Evolutionary conservation across 2,797 vertebrate genomes (phyloP), one percentile per base, ranked within the genome.

Genomic region (Acanthurus tractus): DNA sequence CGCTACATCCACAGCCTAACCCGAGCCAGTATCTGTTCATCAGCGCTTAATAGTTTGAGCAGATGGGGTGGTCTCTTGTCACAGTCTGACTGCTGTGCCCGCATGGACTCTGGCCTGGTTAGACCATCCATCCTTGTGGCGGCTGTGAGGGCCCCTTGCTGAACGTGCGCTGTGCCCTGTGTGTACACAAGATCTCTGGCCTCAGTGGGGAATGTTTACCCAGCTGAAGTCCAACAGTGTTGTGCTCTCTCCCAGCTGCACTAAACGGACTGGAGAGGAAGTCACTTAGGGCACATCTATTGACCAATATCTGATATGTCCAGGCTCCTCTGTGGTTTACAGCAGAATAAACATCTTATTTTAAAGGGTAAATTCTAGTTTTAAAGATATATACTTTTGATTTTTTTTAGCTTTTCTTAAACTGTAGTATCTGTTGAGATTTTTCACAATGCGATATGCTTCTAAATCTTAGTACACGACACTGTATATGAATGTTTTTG

Each of bases 151-250:
- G 80, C 86, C 83, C 86, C 71, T 84, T 23, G n/a, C 82, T 70
- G 78, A 91, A 84, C 73, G 77, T 87, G 89, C 66, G 81, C 86
- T 84, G 88, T 89, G 79, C 81, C 82, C 88, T 44, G 65, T 92
- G 87, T 93, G 93, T 93, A 94, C 92, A 93, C 86, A 95, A 93
- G 90, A 94, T 93, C 86, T 89, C 91, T 88, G 90, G 88, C 92
- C 93, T 92, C 93, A 17, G 88, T 71, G 64, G 93, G 93, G 87
- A 91, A 85, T 95, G 93, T 96, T 96, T 94, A 95, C 92, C 90
- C 93, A 95, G 93, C 94, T 95, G 94, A 94, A 93, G 94, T 94
- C 91, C 90, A 92, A 90, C 90, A 83, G 93, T 84, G 90, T 72
- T 76, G 76, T 53, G 45, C 81, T 86, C 80, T 88, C 86, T 79